Conservation (phyloP, 2,888 invertebrate genomes). For the Agrilus mali region DNA sequence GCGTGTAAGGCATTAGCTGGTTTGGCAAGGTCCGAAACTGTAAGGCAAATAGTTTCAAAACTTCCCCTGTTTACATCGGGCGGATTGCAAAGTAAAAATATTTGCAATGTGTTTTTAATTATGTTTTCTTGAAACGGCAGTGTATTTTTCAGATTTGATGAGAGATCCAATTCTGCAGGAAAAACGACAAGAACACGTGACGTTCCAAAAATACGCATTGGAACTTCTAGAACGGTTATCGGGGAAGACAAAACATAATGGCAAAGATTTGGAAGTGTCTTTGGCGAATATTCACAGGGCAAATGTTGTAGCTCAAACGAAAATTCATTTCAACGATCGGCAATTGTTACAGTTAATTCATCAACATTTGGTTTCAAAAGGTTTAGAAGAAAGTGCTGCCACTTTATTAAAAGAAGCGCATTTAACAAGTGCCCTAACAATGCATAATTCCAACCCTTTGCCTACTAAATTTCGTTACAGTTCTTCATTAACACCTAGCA, state of each 20-base stretch:
- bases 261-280: constrained; percentile 71
- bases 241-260: constrained; percentile 74
- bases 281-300: constrained; percentile 84
- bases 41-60: constrained; percentile 90
- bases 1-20: constrained; percentile 91
- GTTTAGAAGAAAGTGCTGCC: constrained; percentile 58
- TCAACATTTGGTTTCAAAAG: constrained; percentile 71
- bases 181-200: constrained; percentile 87
- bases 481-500: constrained; percentile 38
- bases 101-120: neutral
- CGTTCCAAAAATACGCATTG: constrained; percentile 88
- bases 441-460: constrained; percentile 20
- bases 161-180: constrained; percentile 95
- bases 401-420: constrained; percentile 66
- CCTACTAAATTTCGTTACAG: constrained; percentile 35
- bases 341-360: constrained; percentile 87
- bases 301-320: constrained; percentile 91
- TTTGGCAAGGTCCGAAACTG: constrained; percentile 83
- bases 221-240: constrained; percentile 83
- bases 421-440: constrained; percentile 42
- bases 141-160: constrained; percentile 61
- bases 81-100: constrained; percentile 64
- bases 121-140: neutral
- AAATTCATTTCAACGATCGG: constrained; percentile 87
- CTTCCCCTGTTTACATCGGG: constrained; percentile 88